Evolutionary conservation across 35 echinoderm and acorn worm species (phyloP).

Genomic region (Anneissia japonica): DNA sequence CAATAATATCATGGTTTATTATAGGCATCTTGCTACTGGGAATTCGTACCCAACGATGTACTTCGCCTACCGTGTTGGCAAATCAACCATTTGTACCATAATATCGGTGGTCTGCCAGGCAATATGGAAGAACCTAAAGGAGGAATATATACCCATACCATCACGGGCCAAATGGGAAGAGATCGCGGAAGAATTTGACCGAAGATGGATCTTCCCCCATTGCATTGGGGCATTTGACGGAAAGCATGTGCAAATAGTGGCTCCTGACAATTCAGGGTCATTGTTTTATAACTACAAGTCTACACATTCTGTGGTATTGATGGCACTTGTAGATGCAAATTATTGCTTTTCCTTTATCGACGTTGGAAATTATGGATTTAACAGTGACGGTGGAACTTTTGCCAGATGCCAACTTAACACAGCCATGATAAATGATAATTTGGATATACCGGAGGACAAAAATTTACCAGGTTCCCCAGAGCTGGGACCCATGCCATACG

Average conservation of each 20-base stretch:
- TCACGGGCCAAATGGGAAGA: conserved; percentile 28
- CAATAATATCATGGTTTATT: too few relatives aligned
- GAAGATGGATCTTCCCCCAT: conserved; percentile 42
- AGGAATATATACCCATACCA: too few relatives aligned
- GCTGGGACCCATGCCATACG: not conserved
- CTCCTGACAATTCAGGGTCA: conserved; percentile 30
- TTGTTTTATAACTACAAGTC: conserved; percentile 44
- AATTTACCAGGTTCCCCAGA: not conserved
- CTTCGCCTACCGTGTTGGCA: too few relatives aligned
- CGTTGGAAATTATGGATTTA: conserved; percentile 21
- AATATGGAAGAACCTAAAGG: too few relatives aligned
- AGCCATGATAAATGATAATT: not conserved
- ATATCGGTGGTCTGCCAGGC: too few relatives aligned
- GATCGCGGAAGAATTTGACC: conserved; percentile 15
- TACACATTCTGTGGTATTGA: conserved; percentile 26
- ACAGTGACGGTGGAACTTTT: conserved; percentile 33
- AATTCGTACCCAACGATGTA: too few relatives aligned
- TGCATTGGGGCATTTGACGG: conserved; percentile 46
- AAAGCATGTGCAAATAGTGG: conserved; percentile 36
- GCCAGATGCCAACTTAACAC: not conserved
- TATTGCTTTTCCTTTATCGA: conserved; percentile 41
- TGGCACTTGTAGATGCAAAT: conserved; percentile 27
- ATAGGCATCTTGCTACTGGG: too few relatives aligned
- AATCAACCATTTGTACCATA: too few relatives aligned
- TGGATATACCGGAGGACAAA: conserved; percentile 14